Evolutionary conservation across 1,140 invertebrate genomes (phyloP), one percentile per base, ranked within the genome.

Genomic region (Musca vetustissima): DNA sequence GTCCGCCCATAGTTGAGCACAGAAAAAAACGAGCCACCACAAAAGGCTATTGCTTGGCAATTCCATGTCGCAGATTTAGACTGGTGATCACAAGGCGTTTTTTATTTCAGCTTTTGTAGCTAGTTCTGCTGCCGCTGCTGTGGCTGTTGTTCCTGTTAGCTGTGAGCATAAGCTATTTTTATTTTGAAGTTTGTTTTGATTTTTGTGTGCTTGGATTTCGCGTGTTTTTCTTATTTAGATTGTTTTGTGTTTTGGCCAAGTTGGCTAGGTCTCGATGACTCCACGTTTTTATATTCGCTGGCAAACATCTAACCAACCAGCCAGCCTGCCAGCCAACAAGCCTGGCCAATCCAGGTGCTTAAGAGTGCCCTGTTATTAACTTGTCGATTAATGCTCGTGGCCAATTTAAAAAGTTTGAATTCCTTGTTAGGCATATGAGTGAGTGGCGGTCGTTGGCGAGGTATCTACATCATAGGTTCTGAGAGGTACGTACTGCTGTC

Each of bases 321-420:
- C 64, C 50, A 47, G 47, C 32, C 28, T 48, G 28, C n/a, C 9
- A 32, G 28, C 28, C 9, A 9, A 9, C 28, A 4, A 9, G 28
- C 28, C 28, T 9, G 9, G 28, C 49, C 28, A 61, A 61, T 61
- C 57, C 57, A 64, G 67, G 57, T 49, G 59, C 61, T 66, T 57
- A 66, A 66, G 52, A 47, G 64, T 69, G 69, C 55, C 69, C 69
- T 70, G 65, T 70, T 70, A 70, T 70, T 70, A 70, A 70, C 69
- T 70, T 70, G 69, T 70, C 69, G 69, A 70, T 70, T 70, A 70
- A 70, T 70, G 69, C 69, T 70, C 59, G 69, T 70, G 69, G 69
- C 69, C 69, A 70, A 70, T 70, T 70, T 70, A 69, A 69, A 55
- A 49, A 36, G 28, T 64, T 61, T 61, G 57, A 28, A 61, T 61